Base-by-base conservation (phyloP, 2,113 vertebrate genomes). In the Laticauda laticaudata region DNA sequence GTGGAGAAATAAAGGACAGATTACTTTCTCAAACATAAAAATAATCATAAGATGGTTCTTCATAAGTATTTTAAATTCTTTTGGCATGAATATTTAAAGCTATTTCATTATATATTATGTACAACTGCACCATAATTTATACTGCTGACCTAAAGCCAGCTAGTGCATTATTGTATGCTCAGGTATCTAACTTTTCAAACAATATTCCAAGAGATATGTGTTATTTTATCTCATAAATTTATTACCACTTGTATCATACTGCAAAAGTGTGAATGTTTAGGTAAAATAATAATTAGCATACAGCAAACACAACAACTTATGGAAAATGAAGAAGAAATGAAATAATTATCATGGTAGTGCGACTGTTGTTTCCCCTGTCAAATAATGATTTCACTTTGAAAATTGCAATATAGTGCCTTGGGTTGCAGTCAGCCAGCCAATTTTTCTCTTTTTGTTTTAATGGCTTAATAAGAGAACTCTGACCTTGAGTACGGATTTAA, bases 231-330 rank as follows among this genome's bases (percentile, higher is more conserved):
- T 23, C 1, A 9, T 89, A 57, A 56, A 56, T 55, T 56, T 92
- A 69, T 53, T 21, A 55, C 7, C 90, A 59, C 9, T 39, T 92
- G 85, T 61, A 92, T 93, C 92, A 93, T 57, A 95, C 94, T 93
- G 6, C 2, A 94, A 94, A 92, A 94, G 61, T 93, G 64, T 94
- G 90, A 93, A 93, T 93, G 95, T 59, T 43, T 88, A 4, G 0
- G 39, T 92, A 88, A 95, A 94, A 88, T 56, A 90, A 56, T 95
- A 96, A 96, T 95, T 95, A 96, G 93, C 89, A 93, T 81, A 4
- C 59, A 92, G 81, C 92, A 94, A 92, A 7, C 92, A 94, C 53
- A 64, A 3, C 12, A 86, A 90, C 45, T 87, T 18, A 93, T 53
- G 29, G 93, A 88, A 2, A 10, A 21, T 51, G 43, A 24, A 55